These are phyloP conservation scores for Semaprochilodus insignis DNA, from an alignment of 2,797 vertebrate genomes.

Conservation along the genomic window DNA sequence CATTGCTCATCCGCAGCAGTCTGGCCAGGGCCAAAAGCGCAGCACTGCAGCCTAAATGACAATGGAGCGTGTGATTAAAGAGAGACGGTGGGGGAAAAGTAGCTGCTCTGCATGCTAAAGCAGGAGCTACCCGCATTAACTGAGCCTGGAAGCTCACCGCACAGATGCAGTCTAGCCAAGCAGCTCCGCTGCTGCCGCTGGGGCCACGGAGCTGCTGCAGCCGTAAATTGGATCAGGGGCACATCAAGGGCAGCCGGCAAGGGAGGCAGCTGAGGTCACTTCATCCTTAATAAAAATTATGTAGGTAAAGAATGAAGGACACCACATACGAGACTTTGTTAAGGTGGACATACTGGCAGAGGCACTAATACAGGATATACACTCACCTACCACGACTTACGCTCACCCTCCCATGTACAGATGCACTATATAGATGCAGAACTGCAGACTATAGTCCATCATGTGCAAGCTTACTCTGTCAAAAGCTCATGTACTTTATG, in stretches of 20 bases:
- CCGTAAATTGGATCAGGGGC: constrained; percentile 30
- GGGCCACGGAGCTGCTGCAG: constrained; percentile 12
- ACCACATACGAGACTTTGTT: not conserved
- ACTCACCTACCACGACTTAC: not conserved
- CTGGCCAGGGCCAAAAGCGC: constrained; percentile 32
- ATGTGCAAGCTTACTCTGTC: too few relatives aligned
- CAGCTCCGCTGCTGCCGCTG: not conserved
- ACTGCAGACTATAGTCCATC: too few relatives aligned
- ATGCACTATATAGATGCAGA: too few relatives aligned
- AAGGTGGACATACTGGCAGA: not conserved
- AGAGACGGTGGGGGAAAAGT: constrained; percentile 48
- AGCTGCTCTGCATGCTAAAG: constrained; percentile 43
- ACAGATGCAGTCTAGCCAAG: not conserved
- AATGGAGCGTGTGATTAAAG: constrained; percentile 50
- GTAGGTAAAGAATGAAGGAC: not conserved
- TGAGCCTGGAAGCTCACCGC: not conserved
- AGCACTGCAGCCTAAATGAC: constrained; percentile 48
- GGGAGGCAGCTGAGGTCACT: not conserved
- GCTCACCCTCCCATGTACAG: too few relatives aligned
- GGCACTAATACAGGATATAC: not conserved
- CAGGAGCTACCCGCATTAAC: not conserved
- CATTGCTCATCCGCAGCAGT: constrained; percentile 9
- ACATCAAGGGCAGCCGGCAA: constrained; percentile 2
- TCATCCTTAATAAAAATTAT: constrained; percentile 16
- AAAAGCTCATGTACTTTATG: too few relatives aligned